These are phyloP conservation scores for Poecilia latipinna DNA, from an alignment of 2,113 vertebrate species.

Conservation along the genomic window DNA sequence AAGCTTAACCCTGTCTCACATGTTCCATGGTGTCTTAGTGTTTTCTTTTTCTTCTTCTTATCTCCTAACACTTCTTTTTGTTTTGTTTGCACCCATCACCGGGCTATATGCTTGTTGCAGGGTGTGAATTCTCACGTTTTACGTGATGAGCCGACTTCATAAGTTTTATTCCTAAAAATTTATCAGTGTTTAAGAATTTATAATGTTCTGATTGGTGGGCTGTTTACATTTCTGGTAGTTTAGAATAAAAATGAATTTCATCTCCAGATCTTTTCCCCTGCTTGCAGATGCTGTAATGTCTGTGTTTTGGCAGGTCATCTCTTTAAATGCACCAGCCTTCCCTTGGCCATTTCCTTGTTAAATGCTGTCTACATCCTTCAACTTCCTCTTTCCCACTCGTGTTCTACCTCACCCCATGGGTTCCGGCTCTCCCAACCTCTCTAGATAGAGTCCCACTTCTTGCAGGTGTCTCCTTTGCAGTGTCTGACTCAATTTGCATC, in stretches of 20 bases:
- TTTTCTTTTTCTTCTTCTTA: conserved; percentile 22
- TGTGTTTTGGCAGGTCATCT: conserved; percentile 22
- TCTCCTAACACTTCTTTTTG: conserved; percentile 10
- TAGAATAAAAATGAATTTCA: conserved; percentile 60
- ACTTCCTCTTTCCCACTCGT: background rate
- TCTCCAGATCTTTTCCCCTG: conserved; percentile 7
- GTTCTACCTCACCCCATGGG: conserved; percentile 3
- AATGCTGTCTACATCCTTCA: background rate
- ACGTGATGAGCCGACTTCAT: conserved; percentile 28
- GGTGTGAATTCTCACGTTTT: conserved; percentile 20
- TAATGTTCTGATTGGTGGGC: conserved; percentile 54
- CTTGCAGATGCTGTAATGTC: background rate
- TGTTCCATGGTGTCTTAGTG: conserved; percentile 30
- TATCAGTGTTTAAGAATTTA: conserved; percentile 14
- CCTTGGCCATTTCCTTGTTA: conserved; percentile 18
- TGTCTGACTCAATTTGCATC: conserved; percentile 69
- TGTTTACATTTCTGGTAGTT: conserved; percentile 38
- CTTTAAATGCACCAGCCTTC: conserved; percentile 14
- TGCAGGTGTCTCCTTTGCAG: conserved; percentile 51
- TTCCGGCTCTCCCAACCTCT: conserved; percentile 26
- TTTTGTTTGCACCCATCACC: conserved; percentile 12
- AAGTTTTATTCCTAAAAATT: conserved; percentile 52
- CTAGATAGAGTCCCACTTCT: conserved; percentile 30
- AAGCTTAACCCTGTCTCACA: conserved; percentile 75
- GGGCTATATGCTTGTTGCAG: conserved; percentile 8